Evolutionary conservation across 2,797 vertebrate species (phyloP), one percentile per base, ranked within the genome.

Genomic region (Coluber constrictor): DNA sequence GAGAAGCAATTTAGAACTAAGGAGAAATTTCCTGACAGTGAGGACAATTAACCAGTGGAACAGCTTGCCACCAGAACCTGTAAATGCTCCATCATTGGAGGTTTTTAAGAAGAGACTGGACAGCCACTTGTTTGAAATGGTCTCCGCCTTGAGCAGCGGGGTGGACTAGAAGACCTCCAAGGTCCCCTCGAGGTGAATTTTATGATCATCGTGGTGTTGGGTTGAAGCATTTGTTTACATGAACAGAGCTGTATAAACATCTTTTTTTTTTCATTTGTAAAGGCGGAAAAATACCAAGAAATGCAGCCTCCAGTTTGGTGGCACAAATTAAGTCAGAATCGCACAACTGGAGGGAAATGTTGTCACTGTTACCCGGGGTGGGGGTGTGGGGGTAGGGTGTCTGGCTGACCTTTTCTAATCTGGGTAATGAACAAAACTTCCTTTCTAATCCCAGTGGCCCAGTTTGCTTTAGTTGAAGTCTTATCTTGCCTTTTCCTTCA

Each of bases 301-400:
- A 29, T 29, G 51, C 15, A 87, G 15, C 51, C 27, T n/a, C 29
- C 6, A 12, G 27, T 29, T 56, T 18, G 86, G 27, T 55, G 54
- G 86, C 29, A 3, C 4, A 29, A 55, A 55, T 55, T 18, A 87
- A 87, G 51, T 7, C 86, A 18, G 11, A 11, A 47, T 83, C 1
- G 0, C 37, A 11, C 74, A 47, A 4, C 18, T 43, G 37, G 37
- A 37, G 37, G 20, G 0, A 25, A 83, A 23, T 23, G 37, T 43
- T 79, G 18, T 79, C 18, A 23, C 9, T 8, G 8, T 79, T 23
- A 11, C 37, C 37, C 37, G 37, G 37, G 37, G 37, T 1, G 37
- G 11, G 18, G 37, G 25, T 0, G 8, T 0, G 1, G 18, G 18
- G 10, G 1, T 37, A 37, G 0, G 8, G 1, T 10, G 47, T 51